Percentiles rank a stretch among this genome's conserved stretches.
These are phyloP conservation scores for Oppia nitens DNA, from an alignment of 1,140 invertebrate genomes.

Conservation along the genomic window DNA sequence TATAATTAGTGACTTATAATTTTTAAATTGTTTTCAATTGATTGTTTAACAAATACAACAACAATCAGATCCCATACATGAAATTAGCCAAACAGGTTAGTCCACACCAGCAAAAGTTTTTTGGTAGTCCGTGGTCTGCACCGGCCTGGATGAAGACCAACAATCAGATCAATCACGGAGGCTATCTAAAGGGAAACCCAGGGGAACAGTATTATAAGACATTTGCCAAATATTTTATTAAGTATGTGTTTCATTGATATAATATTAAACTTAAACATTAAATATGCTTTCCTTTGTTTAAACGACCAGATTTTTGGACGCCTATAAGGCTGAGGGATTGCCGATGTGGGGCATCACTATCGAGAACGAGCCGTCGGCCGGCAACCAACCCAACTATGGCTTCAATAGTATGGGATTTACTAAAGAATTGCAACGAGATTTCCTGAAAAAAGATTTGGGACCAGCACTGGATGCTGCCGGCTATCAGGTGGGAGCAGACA, in stretches of 20 bases:
- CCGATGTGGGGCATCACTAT: conserved; percentile 33
- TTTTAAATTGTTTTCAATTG: no score
- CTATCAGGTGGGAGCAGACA: conserved; percentile 19
- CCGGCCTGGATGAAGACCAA: no score
- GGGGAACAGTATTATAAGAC: conserved; percentile 50
- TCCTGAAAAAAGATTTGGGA: conserved; percentile 27
- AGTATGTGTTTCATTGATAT: no score
- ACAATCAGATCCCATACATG: conserved; percentile 51
- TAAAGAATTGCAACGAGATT: conserved; percentile 29
- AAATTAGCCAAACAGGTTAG: conserved; percentile 33
- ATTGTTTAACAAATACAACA: no score
- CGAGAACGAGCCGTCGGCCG: conserved; percentile 33
- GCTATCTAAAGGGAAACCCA: conserved; percentile 36
- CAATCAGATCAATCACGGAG: conserved; percentile 35
- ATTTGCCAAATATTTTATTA: conserved; percentile 64
- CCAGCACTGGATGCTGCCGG: conserved; percentile 23
- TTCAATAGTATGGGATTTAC: conserved; percentile 34
- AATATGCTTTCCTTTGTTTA: no score
- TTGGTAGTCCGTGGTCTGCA: conserved; percentile 65
- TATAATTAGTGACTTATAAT: no score
- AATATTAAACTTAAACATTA: no score
- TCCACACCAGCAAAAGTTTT: conserved; percentile 33
- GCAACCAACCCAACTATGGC: conserved; percentile 24
- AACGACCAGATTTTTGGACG: conserved; percentile 32
- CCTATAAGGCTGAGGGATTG: conserved; percentile 4